Percentiles rank a stretch among this genome's conserved stretches.
phyloP scores from a whole-genome alignment of 2,113 vertebrate species.

The Morone chrysops region DNA sequence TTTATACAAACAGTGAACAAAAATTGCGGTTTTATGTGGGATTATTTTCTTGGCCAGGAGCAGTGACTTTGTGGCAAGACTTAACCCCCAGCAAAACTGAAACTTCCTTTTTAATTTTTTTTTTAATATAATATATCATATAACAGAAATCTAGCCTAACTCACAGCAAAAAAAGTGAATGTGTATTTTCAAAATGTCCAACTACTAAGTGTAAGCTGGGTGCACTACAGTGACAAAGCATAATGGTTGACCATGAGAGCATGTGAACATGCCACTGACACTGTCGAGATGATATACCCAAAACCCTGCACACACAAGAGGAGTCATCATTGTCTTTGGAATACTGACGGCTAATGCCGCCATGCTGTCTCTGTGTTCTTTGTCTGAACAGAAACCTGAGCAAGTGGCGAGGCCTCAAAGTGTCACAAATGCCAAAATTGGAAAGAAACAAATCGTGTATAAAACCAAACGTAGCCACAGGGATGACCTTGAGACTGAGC shows the following conservation, averaged over 20 bases:
- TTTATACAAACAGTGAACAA: too few species aligned
- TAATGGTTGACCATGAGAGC: background rate
- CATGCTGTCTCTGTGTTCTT: slow-evolving; percentile 34
- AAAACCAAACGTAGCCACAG: slow-evolving; percentile 37
- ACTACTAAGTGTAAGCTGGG: background rate
- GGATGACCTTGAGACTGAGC: slow-evolving; percentile 23
- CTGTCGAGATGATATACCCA: background rate
- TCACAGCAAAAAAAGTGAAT: background rate
- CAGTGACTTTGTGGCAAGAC: too few species aligned
- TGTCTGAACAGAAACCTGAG: slow-evolving; percentile 57
- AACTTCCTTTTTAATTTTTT: background rate
- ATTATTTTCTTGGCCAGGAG: too few species aligned
- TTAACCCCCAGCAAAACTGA: background rate
- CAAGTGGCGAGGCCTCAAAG: slow-evolving; percentile 8
- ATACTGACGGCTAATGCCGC: background rate
- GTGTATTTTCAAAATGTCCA: background rate
- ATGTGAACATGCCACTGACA: background rate
- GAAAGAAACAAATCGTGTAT: slow-evolving; percentile 27
- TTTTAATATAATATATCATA: background rate
- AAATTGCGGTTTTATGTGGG: too few species aligned
- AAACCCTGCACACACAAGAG: slow-evolving; percentile 5
- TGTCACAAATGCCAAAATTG: slow-evolving; percentile 21
- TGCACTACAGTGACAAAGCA: background rate
- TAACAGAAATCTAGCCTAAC: background rate
- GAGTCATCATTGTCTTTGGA: slow-evolving; percentile 8